Conservation (phyloP, 2,113 vertebrate genomes). For the Cryptotis parvus region DNA sequence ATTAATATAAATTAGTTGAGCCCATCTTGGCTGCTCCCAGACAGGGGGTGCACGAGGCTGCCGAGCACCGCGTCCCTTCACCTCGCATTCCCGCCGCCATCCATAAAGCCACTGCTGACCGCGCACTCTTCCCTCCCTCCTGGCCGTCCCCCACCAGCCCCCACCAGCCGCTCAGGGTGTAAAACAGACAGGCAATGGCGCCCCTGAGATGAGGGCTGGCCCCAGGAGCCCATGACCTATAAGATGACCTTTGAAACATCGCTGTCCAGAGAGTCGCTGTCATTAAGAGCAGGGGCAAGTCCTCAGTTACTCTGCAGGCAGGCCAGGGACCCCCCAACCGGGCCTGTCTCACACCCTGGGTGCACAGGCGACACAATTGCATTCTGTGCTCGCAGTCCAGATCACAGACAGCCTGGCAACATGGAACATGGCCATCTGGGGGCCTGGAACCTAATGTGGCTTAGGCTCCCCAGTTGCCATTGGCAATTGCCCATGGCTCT, state of each 20-base stretch:
- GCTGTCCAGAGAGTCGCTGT: constrained; percentile 33
- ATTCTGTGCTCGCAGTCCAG: background rate
- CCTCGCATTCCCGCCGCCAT: constrained; percentile 81
- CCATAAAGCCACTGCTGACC: constrained; percentile 86
- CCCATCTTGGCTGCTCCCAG: constrained; percentile 74
- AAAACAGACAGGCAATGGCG: constrained; percentile 75
- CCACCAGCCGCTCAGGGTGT: constrained; percentile 18
- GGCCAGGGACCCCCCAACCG: background rate
- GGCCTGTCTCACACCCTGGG: background rate
- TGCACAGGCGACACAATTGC: background rate
- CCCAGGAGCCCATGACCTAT: constrained; percentile 68
- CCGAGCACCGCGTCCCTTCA: constrained; percentile 80
- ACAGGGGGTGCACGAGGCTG: constrained; percentile 85
- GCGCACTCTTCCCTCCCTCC: constrained; percentile 68
- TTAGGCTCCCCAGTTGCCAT: accelerated
- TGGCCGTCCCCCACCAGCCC: background rate
- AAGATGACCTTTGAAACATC: constrained; percentile 78
- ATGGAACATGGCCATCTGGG: no score
- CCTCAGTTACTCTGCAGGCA: constrained; percentile 10
- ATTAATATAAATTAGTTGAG: constrained; percentile 90
- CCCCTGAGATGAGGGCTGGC: background rate
- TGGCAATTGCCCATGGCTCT: accelerated
- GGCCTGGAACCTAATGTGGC: background rate
- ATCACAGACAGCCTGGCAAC: background rate
- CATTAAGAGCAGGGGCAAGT: background rate